Evolutionary conservation across 2,113 vertebrate species (phyloP).

Genomic region (Tylochromis polylepis): DNA sequence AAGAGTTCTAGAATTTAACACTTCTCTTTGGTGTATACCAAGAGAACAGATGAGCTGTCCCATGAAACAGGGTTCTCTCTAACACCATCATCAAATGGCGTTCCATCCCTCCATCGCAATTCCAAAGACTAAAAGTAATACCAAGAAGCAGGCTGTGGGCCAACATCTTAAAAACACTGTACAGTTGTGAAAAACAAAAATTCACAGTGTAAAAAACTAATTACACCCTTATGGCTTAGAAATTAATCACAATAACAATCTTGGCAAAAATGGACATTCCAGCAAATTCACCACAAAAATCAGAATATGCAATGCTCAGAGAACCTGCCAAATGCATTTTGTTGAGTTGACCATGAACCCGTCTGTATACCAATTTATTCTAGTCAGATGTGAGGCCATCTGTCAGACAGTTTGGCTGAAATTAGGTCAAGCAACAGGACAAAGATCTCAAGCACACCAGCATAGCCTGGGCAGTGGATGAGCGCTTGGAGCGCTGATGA

Average conservation of each 20-base stretch:
- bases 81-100: not conserved
- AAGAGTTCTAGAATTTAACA: not conserved
- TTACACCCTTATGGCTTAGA: not conserved
- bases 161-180: not conserved
- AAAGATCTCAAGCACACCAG: too few relatives aligned
- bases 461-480: too few relatives aligned
- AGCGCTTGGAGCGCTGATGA: not conserved
- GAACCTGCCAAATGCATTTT: not conserved
- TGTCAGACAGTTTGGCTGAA: too few relatives aligned
- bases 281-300: not conserved
- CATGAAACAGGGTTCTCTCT: not conserved
- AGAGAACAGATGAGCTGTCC: not conserved
- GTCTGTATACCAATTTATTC: not conserved
- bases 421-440: too few relatives aligned
- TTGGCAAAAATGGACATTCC: not conserved
- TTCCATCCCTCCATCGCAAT: not conserved
- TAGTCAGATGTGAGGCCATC: not conserved
- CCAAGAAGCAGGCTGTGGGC: not conserved
- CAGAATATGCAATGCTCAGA: not conserved
- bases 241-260: not conserved
- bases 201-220: not conserved
- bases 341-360: fast-evolving
- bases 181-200: not conserved
- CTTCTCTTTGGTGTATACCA: not conserved
- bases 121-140: not conserved